Conservation (phyloP, 2,113 vertebrate species). For the Procavia capensis region DNA sequence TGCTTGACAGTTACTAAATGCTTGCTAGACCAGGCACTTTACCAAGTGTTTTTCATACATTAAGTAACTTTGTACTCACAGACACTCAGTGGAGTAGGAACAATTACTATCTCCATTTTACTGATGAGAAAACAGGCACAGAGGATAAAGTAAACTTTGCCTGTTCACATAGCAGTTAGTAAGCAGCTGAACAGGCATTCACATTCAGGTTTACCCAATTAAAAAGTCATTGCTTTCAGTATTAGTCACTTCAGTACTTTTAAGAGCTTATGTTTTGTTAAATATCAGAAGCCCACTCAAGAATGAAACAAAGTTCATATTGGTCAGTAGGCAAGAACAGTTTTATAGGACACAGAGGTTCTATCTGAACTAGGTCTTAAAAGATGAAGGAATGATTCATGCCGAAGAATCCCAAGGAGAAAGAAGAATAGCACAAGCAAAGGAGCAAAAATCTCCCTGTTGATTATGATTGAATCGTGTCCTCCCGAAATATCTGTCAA, state of each 20-base stretch:
- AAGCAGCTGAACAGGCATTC: neutral
- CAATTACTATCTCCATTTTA: neutral
- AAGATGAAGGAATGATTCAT: neutral
- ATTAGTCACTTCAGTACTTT: neutral
- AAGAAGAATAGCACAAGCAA: neutral
- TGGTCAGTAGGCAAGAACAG: neutral
- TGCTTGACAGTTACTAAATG: neutral
- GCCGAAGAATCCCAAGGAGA: neutral
- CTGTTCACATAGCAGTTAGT: neutral
- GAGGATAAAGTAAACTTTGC: neutral
- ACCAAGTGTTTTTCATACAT: neutral
- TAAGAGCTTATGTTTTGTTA: neutral
- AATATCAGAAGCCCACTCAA: neutral
- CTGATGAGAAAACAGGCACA: neutral
- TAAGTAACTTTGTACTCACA: neutral
- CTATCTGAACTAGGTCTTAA: neutral
- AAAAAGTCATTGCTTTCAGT: neutral
- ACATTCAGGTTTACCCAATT: neutral
- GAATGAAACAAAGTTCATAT: neutral
- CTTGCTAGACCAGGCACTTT: neutral
- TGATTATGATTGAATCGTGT: no score
- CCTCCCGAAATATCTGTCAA: no score
- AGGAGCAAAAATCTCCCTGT: neutral
- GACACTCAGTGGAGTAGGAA: neutral
- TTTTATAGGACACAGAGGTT: neutral